A percentile compares a stretch with the other conserved stretches of the same genome.
Conservation (phyloP, 2,797 vertebrate genomes). For the Muscicapa comitata region DNA sequence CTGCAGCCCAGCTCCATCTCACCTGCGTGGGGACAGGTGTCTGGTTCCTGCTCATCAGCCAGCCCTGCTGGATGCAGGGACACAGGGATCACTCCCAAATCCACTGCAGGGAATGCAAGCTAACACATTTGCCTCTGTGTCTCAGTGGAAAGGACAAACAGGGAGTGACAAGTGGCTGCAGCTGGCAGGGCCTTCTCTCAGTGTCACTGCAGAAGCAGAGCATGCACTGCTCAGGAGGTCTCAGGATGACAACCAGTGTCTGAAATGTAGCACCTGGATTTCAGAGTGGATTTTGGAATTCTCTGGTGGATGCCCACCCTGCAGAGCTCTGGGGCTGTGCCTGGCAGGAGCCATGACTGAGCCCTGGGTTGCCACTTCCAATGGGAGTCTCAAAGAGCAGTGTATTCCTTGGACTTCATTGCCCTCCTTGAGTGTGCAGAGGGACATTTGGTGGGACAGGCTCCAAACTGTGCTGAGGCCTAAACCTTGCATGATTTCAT, state of each 20-base stretch:
- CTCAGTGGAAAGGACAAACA: neutral
- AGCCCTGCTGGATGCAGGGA: neutral
- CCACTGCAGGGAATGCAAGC: neutral
- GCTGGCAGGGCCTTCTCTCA: neutral
- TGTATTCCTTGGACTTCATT: neutral
- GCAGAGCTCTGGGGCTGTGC: neutral
- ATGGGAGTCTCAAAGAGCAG: neutral
- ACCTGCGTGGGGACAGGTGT: fast-evolving
- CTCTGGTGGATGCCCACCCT: neutral
- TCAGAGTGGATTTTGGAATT: neutral
- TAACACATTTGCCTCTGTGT: neutral
- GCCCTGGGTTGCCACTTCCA: neutral
- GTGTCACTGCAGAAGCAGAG: neutral
- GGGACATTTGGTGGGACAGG: neutral
- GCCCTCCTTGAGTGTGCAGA: neutral
- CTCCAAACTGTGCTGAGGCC: neutral
- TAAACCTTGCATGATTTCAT: neutral
- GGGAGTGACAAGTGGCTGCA: neutral
- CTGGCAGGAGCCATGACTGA: neutral
- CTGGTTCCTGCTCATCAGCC: neutral
- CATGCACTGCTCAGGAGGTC: neutral
- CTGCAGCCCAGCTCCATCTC: neutral
- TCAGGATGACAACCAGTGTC: fast-evolving
- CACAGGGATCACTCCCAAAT: neutral
- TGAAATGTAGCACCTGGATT: neutral